Evolutionary conservation across 2,113 vertebrate genomes (phyloP).

Genomic region (Chloebia gouldiae): DNA sequence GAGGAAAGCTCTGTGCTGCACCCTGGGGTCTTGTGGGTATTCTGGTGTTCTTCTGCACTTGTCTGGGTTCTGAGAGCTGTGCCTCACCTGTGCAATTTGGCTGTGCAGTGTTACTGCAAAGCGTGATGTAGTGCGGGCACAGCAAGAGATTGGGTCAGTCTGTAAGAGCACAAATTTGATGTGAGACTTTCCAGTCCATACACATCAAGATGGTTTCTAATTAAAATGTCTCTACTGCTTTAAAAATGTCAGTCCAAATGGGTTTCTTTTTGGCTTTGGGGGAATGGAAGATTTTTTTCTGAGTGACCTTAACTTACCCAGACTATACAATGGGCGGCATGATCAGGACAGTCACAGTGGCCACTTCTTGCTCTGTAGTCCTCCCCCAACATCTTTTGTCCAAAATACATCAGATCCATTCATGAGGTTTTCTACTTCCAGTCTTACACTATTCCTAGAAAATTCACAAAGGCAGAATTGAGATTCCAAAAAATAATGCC

Average conservation of each 20-base stretch:
- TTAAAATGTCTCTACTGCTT: background rate
- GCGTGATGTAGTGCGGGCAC: rapidly evolving
- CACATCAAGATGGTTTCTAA: background rate
- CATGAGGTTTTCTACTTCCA: constrained; percentile 66
- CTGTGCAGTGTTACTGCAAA: background rate
- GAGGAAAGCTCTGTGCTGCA: background rate
- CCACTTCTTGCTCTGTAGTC: constrained; percentile 41
- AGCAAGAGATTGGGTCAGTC: background rate
- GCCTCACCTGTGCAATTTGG: no score
- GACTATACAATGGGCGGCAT: background rate
- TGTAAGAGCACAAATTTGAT: background rate
- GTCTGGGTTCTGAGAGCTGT: background rate
- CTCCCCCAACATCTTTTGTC: constrained; percentile 68
- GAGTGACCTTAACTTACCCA: constrained; percentile 57
- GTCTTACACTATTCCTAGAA: constrained; percentile 69
- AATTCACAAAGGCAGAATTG: constrained; percentile 77
- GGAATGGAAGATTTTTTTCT: background rate
- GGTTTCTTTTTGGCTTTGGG: background rate
- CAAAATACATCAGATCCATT: constrained; percentile 69
- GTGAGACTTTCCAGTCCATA: background rate
- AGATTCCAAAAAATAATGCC: constrained; percentile 62
- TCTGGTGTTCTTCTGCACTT: background rate
- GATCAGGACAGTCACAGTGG: constrained; percentile 28
- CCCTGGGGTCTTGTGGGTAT: background rate
- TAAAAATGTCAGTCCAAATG: background rate